These are phyloP conservation scores for Lycodopsis pacificus DNA, from an alignment of 2,797 vertebrate species.

Conservation along the genomic window DNA sequence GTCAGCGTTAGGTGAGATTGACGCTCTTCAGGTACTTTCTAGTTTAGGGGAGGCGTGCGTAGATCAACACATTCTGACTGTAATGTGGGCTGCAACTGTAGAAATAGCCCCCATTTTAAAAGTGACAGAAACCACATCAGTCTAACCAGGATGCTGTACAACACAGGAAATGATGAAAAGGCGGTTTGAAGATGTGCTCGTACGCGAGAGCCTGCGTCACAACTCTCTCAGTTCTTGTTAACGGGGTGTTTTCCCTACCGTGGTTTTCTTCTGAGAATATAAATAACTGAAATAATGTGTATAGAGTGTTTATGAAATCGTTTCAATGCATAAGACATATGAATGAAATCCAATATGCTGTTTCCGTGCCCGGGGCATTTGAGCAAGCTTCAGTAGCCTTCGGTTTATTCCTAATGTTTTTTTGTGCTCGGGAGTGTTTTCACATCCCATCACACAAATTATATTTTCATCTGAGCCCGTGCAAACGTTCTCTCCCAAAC, in stretches of 20 bases:
- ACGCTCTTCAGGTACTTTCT: constrained; percentile 58
- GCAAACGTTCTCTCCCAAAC: constrained; percentile 46
- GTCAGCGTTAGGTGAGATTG: constrained; percentile 44
- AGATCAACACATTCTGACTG: constrained; percentile 55
- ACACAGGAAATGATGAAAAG: constrained; percentile 68
- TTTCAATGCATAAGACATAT: constrained; percentile 54
- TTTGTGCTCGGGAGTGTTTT: constrained; percentile 55
- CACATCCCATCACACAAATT: constrained; percentile 55
- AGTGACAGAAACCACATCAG: constrained; percentile 75
- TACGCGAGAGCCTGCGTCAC: constrained; percentile 64
- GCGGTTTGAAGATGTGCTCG: constrained; percentile 58
- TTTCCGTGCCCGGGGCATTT: constrained; percentile 49
- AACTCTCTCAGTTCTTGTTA: constrained; percentile 67
- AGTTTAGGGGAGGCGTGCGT: constrained; percentile 51
- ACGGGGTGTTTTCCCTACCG: constrained; percentile 64
- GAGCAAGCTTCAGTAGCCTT: constrained; percentile 55
- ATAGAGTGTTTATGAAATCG: constrained; percentile 25
- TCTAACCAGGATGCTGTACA: constrained; percentile 70
- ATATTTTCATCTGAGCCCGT: constrained; percentile 55
- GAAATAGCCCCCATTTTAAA: constrained; percentile 69
- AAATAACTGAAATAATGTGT: constrained; percentile 41
- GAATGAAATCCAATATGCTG: constrained; percentile 60
- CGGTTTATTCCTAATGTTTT: constrained; percentile 61
- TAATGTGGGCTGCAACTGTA: constrained; percentile 64
- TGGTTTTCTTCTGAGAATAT: constrained; percentile 64